A percentile compares a stretch with the other conserved stretches of the same genome.
Conservation (phyloP, 1,140 invertebrate genomes). For the Ceratina australensis region DNA sequence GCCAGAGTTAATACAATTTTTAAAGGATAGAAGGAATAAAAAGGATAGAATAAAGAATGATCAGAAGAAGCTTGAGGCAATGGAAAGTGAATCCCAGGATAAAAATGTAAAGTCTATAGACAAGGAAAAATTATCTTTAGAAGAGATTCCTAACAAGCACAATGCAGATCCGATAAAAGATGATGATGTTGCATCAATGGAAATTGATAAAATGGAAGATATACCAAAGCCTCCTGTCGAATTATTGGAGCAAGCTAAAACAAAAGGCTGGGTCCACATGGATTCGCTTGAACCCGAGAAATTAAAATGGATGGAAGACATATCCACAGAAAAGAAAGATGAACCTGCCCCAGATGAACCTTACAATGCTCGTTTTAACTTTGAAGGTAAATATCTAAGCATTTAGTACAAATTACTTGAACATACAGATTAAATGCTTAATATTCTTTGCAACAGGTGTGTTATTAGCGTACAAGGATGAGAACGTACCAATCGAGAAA, state of each 20-base stretch:
- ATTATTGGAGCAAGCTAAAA: conserved; percentile 81
- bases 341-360: conserved; percentile 77
- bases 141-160: conserved; percentile 17
- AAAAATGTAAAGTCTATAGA: conserved; percentile 10
- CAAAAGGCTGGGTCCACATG: conserved; percentile 90
- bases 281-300: conserved; percentile 90
- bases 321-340: conserved; percentile 76
- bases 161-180: conserved; percentile 29
- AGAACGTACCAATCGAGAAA: conserved; percentile 81
- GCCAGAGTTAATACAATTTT: conserved; percentile 84
- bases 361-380: conserved; percentile 86
- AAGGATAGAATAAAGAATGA: conserved; percentile 44
- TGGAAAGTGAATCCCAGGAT: not conserved
- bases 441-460: conserved; percentile 80
- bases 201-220: conserved; percentile 52
- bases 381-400: conserved; percentile 77
- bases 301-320: conserved; percentile 90
- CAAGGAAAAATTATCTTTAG: conserved; percentile 1
- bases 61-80: conserved; percentile 15
- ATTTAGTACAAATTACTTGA: not conserved
- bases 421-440: not conserved
- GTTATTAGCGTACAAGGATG: conserved; percentile 84
- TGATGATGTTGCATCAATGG: conserved; percentile 42
- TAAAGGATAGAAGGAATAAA: conserved; percentile 81
- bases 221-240: conserved; percentile 80